Evolutionary conservation across 1,140 invertebrate genomes (phyloP).

Genomic region (Magallana gigas): DNA sequence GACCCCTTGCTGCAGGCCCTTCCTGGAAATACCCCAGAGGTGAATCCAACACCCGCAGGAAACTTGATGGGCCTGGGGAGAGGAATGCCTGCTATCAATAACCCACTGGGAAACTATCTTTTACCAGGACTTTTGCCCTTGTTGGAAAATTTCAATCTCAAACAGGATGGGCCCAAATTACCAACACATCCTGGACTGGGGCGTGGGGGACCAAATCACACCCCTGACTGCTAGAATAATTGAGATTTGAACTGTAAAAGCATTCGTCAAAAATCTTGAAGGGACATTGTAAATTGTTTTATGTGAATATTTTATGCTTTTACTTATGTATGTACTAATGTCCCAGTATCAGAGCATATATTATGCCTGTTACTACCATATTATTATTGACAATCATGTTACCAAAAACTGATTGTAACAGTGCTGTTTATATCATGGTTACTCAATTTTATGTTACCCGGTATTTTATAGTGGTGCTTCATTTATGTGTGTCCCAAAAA

Average conservation of each 20-base stretch:
- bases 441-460: no score
- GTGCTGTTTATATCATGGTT: no score
- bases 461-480: no score
- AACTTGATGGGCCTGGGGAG: neutral
- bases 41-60: neutral
- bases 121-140: neutral
- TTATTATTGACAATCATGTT: no score
- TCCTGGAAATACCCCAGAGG: neutral
- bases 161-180: slow-evolving; percentile 11
- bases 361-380: no score
- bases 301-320: neutral
- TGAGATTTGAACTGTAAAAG: neutral
- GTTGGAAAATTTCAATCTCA: neutral
- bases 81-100: neutral
- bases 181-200: neutral
- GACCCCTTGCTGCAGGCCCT: neutral
- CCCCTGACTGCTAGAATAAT: neutral
- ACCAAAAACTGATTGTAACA: no score
- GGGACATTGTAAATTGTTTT: no score
- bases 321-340: neutral
- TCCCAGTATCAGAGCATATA: no score
- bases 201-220: neutral
- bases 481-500: no score
- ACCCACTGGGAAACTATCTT: neutral
- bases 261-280: no score